phyloP scores from a whole-genome alignment of 2,888 invertebrate species.

The Calliopum simillimum region DNA sequence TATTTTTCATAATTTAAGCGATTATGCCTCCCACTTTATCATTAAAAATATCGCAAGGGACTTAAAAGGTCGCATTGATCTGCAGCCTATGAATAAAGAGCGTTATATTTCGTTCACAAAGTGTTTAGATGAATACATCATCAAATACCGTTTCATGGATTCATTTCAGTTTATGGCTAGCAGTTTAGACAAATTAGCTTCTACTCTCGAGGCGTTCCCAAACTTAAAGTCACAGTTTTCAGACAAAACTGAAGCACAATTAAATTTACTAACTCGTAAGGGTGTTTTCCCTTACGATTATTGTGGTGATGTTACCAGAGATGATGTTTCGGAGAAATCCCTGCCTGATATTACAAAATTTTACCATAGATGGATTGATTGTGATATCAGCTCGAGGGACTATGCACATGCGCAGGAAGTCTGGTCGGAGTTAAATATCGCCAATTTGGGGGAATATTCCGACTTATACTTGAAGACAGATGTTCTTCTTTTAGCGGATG shows the following conservation, averaged over 20 bases:
- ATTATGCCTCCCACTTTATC: too few species aligned
- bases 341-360: not conserved
- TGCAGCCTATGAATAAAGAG: not conserved
- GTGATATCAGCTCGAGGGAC: not conserved
- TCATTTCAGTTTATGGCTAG: not conserved
- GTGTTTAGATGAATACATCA: not conserved
- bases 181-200: not conserved
- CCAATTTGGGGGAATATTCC: conserved; percentile 6
- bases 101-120: not conserved
- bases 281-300: conserved; percentile 6
- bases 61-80: too few species aligned
- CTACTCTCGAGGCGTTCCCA: not conserved
- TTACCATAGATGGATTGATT: not conserved
- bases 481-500: too few species aligned
- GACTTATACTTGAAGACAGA: too few species aligned
- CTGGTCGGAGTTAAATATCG: not conserved
- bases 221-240: not conserved
- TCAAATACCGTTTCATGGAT: not conserved
- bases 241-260: not conserved
- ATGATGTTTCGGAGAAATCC: too few species aligned
- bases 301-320: conserved; percentile 7
- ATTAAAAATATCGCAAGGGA: too few species aligned
- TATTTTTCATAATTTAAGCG: too few species aligned
- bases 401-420: not conserved
- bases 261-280: conserved; percentile 4